Base-by-base conservation (phyloP, 2,797 vertebrate species). In the Cirrhinus molitorella region DNA sequence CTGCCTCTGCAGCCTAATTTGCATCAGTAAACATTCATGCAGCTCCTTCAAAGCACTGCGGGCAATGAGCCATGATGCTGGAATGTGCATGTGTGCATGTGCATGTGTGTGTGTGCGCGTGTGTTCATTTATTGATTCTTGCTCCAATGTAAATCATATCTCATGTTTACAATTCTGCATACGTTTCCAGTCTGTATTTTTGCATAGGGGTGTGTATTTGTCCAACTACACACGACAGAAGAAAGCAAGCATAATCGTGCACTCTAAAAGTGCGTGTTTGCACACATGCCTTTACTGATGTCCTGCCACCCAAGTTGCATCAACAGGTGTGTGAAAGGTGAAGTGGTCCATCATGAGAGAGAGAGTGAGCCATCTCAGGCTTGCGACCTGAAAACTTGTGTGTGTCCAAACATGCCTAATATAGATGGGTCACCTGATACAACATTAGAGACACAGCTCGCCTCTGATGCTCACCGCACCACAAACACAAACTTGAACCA, bases 21-120 rank as follows among this genome's bases (percentile, higher is more conserved):
- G 94, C 93, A 94, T 94, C 91, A 89, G 94, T 94, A 95, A 95
- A 96, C 92, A 95, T 85, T 87, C 83, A 17, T 73, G 83, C 40
- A 79, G 86, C 74, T 87, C 85, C 91, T 93, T 95, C 92, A 96
- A 95, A 95, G 94, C 86, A 88, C 85, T 65, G 67, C 85, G 84
- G 83, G 83, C 90, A 92, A 92, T 93, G 92, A 91, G 91, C 89
- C 87, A 89, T 90, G 88, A 90, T 85, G 17, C 37, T 63, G 91
- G 92, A 93, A 91, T 90, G 89, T 85, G 72, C 70, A 79, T 83
- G 65, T 80, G 85, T 49, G 84, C 43, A 68, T 47, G 75, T n/a
- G n/a, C 55, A 51, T 47, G 67, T 28, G 68, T 53, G 67, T 63
- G 74, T 76, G 71, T 66, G 71, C 45, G 73, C 83, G 74, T 49